These are phyloP conservation scores for Thermophis baileyi DNA, from an alignment of 2,113 vertebrate species.

Conservation along the genomic window DNA sequence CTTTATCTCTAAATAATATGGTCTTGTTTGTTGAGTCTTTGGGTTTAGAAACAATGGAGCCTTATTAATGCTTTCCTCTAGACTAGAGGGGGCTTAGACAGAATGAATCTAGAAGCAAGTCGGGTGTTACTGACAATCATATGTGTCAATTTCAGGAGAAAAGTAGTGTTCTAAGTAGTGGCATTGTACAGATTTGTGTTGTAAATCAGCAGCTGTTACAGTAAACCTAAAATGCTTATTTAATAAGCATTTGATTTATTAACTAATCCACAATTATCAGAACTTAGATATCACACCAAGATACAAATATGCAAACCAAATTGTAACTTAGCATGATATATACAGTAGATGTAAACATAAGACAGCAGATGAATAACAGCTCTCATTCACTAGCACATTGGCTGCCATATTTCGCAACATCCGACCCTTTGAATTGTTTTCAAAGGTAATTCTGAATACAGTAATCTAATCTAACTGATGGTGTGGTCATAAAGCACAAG, in stretches of 20 bases:
- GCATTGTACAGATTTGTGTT: neutral
- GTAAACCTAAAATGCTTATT: neutral
- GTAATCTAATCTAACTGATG: too few relatives aligned
- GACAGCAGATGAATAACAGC: neutral
- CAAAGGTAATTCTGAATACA: too few relatives aligned
- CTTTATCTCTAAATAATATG: neutral
- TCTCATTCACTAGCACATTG: neutral
- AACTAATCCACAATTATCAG: neutral
- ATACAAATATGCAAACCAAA: neutral
- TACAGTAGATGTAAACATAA: neutral
- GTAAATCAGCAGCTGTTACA: neutral
- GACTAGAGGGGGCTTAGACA: neutral
- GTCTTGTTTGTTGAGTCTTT: neutral
- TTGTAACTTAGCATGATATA: neutral
- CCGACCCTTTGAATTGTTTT: too few relatives aligned
- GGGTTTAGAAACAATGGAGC: neutral
- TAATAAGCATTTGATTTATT: neutral
- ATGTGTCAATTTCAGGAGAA: neutral
- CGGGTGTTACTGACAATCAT: neutral
- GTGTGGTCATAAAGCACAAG: too few relatives aligned
- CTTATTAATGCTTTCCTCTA: neutral
- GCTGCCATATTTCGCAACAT: neutral
- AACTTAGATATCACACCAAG: neutral
- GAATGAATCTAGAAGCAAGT: neutral
- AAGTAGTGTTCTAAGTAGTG: neutral